Percentiles rank a stretch among this genome's conserved stretches.
phyloP scores from a whole-genome alignment of 1,140 invertebrate genomes.

The Atta cephalotes region DNA sequence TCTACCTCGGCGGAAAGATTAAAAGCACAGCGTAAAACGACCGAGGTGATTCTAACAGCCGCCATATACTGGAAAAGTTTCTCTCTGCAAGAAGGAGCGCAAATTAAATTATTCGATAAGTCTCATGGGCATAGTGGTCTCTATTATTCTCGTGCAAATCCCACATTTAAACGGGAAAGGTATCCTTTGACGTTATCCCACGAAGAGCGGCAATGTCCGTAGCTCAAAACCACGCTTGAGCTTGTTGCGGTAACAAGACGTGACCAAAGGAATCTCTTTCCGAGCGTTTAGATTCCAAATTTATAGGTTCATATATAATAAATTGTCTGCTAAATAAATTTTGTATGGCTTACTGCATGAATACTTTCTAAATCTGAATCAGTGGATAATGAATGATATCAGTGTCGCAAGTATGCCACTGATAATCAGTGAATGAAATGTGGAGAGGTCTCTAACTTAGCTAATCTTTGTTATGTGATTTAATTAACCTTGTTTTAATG shows the following conservation, averaged over 20 bases:
- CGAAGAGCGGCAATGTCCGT: background rate
- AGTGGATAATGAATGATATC: too few species aligned
- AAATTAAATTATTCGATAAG: conserved; percentile 38
- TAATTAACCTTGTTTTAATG: too few species aligned
- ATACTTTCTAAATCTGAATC: background rate
- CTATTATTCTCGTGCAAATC: conserved; percentile 35
- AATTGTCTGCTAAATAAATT: background rate
- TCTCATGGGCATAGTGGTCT: background rate
- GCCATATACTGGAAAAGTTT: background rate
- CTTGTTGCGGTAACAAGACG: background rate
- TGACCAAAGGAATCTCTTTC: background rate
- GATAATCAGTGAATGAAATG: too few species aligned
- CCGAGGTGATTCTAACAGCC: background rate
- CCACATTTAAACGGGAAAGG: background rate
- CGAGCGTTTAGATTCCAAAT: background rate
- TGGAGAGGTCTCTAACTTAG: too few species aligned
- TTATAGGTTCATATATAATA: background rate
- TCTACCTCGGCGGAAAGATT: conserved; percentile 20
- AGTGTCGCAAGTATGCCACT: too few species aligned
- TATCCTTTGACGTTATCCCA: background rate
- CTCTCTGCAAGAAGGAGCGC: background rate
- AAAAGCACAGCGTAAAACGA: conserved; percentile 33
- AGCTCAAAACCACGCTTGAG: conserved; percentile 3
- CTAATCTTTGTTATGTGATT: too few species aligned
- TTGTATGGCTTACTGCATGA: background rate